Evolutionary conservation across 2,797 vertebrate genomes (phyloP).

Genomic region (Vipera latastei): DNA sequence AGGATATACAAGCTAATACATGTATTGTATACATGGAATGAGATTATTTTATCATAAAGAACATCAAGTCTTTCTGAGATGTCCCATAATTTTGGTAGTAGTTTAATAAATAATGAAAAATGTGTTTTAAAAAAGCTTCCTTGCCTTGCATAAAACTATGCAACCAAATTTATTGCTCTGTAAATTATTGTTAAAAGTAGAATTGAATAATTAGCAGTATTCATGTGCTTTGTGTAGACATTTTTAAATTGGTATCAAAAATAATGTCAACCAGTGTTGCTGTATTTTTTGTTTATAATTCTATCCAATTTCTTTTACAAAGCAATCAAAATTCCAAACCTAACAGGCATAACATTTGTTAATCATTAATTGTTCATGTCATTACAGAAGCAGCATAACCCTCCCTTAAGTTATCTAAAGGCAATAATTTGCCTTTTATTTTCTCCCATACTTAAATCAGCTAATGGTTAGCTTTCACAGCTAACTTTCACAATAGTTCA

Average conservation of each 20-base stretch:
- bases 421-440: neutral
- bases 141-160: neutral
- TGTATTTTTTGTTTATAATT: constrained; percentile 19
- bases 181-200: neutral
- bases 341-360: constrained; percentile 59
- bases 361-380: constrained; percentile 64
- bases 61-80: neutral
- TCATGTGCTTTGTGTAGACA: rapidly evolving
- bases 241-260: neutral
- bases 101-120: neutral
- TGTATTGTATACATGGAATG: neutral
- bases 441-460: neutral
- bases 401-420: neutral
- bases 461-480: neutral
- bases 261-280: constrained; percentile 26
- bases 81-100: neutral
- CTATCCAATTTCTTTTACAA: constrained; percentile 4
- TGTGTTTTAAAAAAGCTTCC: neutral
- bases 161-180: neutral
- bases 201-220: neutral
- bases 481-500: neutral
- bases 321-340: constrained; percentile 68
- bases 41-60: neutral
- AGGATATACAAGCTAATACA: neutral
- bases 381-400: constrained; percentile 18